Conservation (phyloP, 2,797 vertebrate species). For the Enteromius viviparus region DNA sequence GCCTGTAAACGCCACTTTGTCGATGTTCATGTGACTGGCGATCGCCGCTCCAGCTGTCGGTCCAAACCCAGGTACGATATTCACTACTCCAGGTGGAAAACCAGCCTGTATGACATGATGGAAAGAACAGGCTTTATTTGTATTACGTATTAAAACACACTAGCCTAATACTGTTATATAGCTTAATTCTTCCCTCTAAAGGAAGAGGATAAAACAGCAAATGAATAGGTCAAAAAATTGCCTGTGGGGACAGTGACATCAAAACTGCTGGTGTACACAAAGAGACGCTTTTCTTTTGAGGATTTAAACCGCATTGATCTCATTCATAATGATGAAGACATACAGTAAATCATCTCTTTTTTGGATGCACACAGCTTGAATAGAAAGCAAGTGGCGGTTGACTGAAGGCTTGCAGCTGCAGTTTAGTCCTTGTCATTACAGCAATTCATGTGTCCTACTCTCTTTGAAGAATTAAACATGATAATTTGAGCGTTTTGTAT, state of each 20-base stretch:
- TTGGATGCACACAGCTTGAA: constrained; percentile 7
- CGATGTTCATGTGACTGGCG: constrained; percentile 85
- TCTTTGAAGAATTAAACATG: constrained; percentile 38
- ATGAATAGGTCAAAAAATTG: constrained; percentile 50
- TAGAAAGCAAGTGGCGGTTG: constrained; percentile 1
- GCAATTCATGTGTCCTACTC: constrained; percentile 11
- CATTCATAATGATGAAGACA: constrained; percentile 23
- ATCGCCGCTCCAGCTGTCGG: constrained; percentile 91
- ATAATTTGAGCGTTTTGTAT: constrained; percentile 37
- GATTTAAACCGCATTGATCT: constrained; percentile 34
- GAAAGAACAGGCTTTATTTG: constrained; percentile 19
- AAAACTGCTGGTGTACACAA: constrained; percentile 37
- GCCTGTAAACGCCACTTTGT: constrained; percentile 96
- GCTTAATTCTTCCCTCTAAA: constrained; percentile 48
- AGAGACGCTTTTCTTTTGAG: constrained; percentile 34
- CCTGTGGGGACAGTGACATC: constrained; percentile 38
- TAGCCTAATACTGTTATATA: constrained; percentile 34
- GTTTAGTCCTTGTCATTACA: constrained; percentile 20
- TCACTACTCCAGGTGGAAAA: constrained; percentile 94
- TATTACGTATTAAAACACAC: constrained; percentile 49
- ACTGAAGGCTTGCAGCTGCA: constrained; percentile 31
- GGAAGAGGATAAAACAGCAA: constrained; percentile 41
- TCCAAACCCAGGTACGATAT: constrained; percentile 92
- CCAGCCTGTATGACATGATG: constrained; percentile 75
- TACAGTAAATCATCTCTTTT: constrained; percentile 19